Conservation (phyloP, 2,797 vertebrate species). For the Bucorvus abyssinicus region DNA sequence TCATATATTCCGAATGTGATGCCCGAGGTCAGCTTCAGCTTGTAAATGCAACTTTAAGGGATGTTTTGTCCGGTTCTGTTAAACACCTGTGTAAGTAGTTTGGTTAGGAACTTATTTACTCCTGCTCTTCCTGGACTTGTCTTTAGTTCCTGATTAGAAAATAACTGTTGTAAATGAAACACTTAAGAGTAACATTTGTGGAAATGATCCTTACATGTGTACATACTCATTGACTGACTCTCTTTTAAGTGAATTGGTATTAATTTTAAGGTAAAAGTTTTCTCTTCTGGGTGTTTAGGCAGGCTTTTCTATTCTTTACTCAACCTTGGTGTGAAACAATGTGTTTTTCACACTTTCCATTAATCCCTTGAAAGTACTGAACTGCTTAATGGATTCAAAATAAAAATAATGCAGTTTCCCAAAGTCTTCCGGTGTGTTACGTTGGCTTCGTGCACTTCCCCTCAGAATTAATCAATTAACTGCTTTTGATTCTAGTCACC, state of each 20-base stretch:
- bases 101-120: background rate
- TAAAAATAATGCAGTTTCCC: slow-evolving; percentile 13
- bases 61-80: background rate
- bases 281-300: background rate
- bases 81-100: background rate
- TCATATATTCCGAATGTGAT: background rate
- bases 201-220: background rate
- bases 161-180: background rate
- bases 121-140: background rate
- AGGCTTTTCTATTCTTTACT: background rate
- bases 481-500: slow-evolving; percentile 17
- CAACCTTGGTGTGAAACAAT: background rate
- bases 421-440: background rate
- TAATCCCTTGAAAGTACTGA: background rate
- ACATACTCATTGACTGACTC: background rate
- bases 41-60: background rate
- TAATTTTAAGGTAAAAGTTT: background rate
- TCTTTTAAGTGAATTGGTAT: background rate
- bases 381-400: background rate
- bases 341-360: background rate
- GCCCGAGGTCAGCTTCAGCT: slow-evolving; percentile 19
- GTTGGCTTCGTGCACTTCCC: background rate
- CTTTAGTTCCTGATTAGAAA: background rate
- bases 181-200: background rate
- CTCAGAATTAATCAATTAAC: slow-evolving; percentile 4